Percentiles rank a stretch among this genome's conserved stretches.
Conservation (phyloP, 2,113 vertebrate species). For the Lycaon pictus region DNA sequence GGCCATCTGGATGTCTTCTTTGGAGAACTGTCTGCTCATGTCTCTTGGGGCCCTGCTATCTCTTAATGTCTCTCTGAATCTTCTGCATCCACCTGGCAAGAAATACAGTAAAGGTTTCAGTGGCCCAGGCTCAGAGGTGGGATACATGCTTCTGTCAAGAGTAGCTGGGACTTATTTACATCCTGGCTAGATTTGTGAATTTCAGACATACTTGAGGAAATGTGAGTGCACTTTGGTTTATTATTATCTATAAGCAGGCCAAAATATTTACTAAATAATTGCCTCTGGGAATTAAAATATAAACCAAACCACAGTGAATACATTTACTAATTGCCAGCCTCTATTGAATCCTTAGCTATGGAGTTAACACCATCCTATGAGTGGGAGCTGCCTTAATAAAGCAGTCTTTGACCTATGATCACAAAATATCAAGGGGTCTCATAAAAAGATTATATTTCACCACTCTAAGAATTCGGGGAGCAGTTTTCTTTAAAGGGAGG, state of each 20-base stretch:
- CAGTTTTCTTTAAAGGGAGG: neutral
- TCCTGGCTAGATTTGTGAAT: neutral
- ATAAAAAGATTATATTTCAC: neutral
- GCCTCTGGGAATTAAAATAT: neutral
- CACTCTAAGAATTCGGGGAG: neutral
- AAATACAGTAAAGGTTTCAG: neutral
- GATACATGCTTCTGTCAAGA: neutral
- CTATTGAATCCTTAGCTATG: neutral
- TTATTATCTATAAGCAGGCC: neutral
- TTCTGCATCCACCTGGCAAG: neutral
- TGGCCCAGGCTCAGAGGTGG: neutral
- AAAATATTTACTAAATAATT: slow-evolving; percentile 3
- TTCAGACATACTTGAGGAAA: neutral
- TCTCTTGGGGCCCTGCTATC: neutral
- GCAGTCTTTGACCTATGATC: neutral
- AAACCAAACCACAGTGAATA: neutral
- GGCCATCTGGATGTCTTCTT: neutral
- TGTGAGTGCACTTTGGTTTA: neutral
- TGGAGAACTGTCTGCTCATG: neutral
- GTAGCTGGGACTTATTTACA: neutral
- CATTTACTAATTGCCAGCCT: neutral
- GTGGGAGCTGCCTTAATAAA: neutral
- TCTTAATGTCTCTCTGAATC: neutral
- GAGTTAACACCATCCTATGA: neutral
- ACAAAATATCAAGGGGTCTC: neutral